Evolutionary conservation across 2,888 invertebrate genomes (phyloP).

Genomic region (Taenaris catops): DNA sequence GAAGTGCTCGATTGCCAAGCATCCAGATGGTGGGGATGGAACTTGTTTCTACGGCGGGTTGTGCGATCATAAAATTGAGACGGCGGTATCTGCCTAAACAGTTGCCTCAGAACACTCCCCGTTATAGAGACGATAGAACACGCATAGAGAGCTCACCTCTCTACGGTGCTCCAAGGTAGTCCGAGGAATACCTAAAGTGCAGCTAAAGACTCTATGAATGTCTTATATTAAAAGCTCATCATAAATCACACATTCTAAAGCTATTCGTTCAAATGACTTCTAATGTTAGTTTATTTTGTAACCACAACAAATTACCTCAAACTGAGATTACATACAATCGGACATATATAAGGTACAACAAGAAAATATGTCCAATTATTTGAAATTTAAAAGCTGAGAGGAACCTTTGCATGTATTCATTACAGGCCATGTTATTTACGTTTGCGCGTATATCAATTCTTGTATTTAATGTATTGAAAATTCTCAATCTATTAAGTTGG

Average conservation of each 20-base stretch:
- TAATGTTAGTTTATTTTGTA: slow-evolving; percentile 9
- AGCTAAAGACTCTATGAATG: too few species aligned
- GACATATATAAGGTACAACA: slow-evolving; percentile 1
- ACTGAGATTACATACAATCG: slow-evolving; percentile 2
- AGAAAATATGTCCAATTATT: slow-evolving; percentile 8
- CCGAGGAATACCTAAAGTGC: too few species aligned
- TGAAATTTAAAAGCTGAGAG: slow-evolving; percentile 8
- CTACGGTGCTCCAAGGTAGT: too few species aligned
- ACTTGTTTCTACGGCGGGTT: too few species aligned
- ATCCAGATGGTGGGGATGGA: too few species aligned
- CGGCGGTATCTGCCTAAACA: too few species aligned
- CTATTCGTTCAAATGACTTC: not conserved
- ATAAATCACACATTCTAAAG: slow-evolving; percentile 1
- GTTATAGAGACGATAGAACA: too few species aligned
- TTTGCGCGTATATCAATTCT: slow-evolving; percentile 7
- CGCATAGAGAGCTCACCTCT: too few species aligned
- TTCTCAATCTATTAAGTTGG: slow-evolving; percentile 10
- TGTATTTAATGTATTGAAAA: slow-evolving; percentile 12
- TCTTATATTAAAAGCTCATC: too few species aligned
- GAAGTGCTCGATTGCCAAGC: too few species aligned
- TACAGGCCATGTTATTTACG: slow-evolving; percentile 3
- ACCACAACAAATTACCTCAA: slow-evolving; percentile 6
- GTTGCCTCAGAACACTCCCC: too few species aligned
- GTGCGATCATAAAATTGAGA: too few species aligned
- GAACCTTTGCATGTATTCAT: slow-evolving; percentile 5